These are phyloP conservation scores for Syngnathus floridae DNA, from an alignment of 2,113 vertebrate species.

Conservation along the genomic window DNA sequence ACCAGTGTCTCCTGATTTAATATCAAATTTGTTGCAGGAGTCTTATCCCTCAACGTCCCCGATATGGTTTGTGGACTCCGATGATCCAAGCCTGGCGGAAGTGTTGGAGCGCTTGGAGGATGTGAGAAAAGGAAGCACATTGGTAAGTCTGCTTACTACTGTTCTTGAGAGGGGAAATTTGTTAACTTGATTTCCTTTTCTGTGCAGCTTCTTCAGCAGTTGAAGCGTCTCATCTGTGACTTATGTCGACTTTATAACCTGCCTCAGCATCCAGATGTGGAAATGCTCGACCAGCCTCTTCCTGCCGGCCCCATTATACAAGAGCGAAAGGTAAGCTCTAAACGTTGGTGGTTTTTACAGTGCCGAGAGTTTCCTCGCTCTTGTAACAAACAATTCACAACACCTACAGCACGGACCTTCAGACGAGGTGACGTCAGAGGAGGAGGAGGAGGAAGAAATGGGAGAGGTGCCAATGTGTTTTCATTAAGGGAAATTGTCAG, in stretches of 20 bases:
- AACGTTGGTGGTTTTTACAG: background rate
- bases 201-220: constrained; percentile 85
- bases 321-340: constrained; percentile 58
- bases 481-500: background rate
- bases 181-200: background rate
- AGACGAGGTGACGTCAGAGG: constrained; percentile 93
- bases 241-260: constrained; percentile 96
- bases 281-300: constrained; percentile 95
- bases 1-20: background rate
- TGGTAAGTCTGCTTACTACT: constrained; percentile 71
- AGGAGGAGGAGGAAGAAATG: constrained; percentile 95
- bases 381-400: background rate
- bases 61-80: constrained; percentile 99
- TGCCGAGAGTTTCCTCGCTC: background rate
- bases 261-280: constrained; percentile 93
- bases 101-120: constrained; percentile 93
- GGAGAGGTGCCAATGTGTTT: constrained; percentile 73
- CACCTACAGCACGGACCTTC: constrained; percentile 60
- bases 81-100: constrained; percentile 94
- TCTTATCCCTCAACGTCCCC: constrained; percentile 92
- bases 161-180: background rate
- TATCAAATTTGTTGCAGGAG: constrained; percentile 70
- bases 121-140: constrained; percentile 87
- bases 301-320: constrained; percentile 82
- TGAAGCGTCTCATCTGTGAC: constrained; percentile 94